phyloP scores from a whole-genome alignment of 2,113 vertebrate species.

The Platichthys flesus region DNA sequence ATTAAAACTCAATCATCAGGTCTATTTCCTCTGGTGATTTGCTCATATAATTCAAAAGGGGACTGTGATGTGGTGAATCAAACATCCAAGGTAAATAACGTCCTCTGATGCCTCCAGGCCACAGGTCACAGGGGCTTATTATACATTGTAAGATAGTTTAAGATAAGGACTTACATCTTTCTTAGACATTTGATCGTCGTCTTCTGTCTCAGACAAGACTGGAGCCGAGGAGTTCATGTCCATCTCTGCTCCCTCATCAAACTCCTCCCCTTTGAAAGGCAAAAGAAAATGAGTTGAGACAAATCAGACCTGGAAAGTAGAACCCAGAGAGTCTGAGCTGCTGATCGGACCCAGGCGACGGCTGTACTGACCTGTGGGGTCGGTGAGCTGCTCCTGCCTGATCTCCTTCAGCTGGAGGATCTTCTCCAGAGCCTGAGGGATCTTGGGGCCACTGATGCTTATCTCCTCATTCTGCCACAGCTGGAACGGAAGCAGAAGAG shows the following conservation, averaged over 20 bases:
- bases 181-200: conserved; percentile 84
- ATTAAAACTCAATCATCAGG: too few species aligned
- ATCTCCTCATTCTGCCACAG: conserved; percentile 86
- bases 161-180: conserved; percentile 83
- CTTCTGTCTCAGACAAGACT: conserved; percentile 85
- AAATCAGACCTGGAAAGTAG: neutral
- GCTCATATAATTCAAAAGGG: too few species aligned
- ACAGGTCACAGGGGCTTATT: too few species aligned
- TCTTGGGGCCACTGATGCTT: conserved; percentile 87
- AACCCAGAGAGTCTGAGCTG: too few species aligned
- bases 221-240: conserved; percentile 75
- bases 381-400: conserved; percentile 89
- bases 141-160: neutral
- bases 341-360: neutral
- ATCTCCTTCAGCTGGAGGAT: conserved; percentile 95
- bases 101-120: too few species aligned
- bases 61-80: too few species aligned
- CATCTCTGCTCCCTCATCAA: conserved; percentile 73
- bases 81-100: too few species aligned
- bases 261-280: conserved; percentile 79
- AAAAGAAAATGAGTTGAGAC: neutral
- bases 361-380: conserved; percentile 75
- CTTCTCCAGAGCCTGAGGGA: conserved; percentile 93
- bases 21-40: too few species aligned
- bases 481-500: conserved; percentile 33